Conservation (phyloP, 2,113 vertebrate genomes). For the Lipotes vexillifer region DNA sequence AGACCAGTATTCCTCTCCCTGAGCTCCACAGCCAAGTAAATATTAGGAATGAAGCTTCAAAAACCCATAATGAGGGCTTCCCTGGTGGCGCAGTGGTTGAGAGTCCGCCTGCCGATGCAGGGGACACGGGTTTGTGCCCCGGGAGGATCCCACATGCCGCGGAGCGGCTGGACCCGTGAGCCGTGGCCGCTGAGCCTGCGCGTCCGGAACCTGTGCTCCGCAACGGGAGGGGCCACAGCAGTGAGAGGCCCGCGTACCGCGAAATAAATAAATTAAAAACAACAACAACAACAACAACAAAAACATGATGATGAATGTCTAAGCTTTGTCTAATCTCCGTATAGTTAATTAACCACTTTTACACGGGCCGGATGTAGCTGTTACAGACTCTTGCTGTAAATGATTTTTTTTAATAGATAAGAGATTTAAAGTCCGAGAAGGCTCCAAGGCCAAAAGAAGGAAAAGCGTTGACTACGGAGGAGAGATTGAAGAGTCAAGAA, state of each 20-base stretch:
- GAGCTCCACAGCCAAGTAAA: background rate
- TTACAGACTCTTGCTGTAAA: conserved; percentile 23
- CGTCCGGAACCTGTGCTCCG: no score
- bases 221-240: no score
- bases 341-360: background rate
- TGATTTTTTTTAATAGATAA: background rate
- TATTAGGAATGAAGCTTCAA: conserved; percentile 9
- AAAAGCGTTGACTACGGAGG: background rate
- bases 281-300: no score
- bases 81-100: no score
- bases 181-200: no score
- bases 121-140: no score
- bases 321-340: background rate
- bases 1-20: background rate
- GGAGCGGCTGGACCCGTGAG: no score
- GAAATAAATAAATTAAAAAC: no score
- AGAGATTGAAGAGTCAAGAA: background rate
- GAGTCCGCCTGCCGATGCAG: no score
- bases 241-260: no score
- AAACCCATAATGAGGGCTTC: background rate
- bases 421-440: background rate
- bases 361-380: background rate
- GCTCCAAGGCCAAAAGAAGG: background rate
- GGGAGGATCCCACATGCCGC: no score
- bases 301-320: conserved; percentile 14